Evolutionary conservation across 2,797 vertebrate species (phyloP).

Genomic region (Acanthurus tractus): DNA sequence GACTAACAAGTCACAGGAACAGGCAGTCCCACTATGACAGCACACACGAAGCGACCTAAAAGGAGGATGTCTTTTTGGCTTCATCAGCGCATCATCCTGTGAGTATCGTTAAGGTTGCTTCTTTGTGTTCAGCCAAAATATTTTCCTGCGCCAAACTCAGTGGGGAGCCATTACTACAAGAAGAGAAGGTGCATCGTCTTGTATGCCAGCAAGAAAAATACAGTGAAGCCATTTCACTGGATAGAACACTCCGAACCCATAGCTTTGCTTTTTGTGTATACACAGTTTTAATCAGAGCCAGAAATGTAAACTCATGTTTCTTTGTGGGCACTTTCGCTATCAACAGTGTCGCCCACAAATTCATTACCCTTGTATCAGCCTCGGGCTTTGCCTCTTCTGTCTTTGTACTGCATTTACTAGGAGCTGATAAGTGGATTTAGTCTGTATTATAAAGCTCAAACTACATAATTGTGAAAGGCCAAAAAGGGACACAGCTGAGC

Average conservation of each 20-base stretch:
- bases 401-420: constrained; percentile 20
- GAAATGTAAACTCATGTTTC: constrained; percentile 39
- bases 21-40: constrained; percentile 5
- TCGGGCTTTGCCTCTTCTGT: constrained; percentile 11
- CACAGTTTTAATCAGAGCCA: constrained; percentile 29
- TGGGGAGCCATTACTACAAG: constrained; percentile 32
- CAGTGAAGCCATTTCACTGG: constrained; percentile 40
- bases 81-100: constrained; percentile 21
- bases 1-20: constrained; percentile 27
- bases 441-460: constrained; percentile 32
- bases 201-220: constrained; percentile 39
- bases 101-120: constrained; percentile 1
- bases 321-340: constrained; percentile 19
- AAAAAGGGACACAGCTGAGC: constrained; percentile 34
- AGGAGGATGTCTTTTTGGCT: constrained; percentile 18
- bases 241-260: constrained; percentile 38
- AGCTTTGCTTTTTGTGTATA: constrained; percentile 36
- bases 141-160: constrained; percentile 24
- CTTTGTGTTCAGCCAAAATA: constrained; percentile 27
- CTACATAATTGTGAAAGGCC: constrained; percentile 39
- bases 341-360: constrained; percentile 36
- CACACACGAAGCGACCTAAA: constrained; percentile 13
- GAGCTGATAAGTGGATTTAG: constrained; percentile 29
- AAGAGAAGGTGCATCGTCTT: constrained; percentile 27
- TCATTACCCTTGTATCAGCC: constrained; percentile 46